A percentile compares a stretch with the other conserved stretches of the same genome.
These are phyloP conservation scores for Wiebesia pumilae DNA, from an alignment of 1,140 invertebrate species.

Conservation along the genomic window DNA sequence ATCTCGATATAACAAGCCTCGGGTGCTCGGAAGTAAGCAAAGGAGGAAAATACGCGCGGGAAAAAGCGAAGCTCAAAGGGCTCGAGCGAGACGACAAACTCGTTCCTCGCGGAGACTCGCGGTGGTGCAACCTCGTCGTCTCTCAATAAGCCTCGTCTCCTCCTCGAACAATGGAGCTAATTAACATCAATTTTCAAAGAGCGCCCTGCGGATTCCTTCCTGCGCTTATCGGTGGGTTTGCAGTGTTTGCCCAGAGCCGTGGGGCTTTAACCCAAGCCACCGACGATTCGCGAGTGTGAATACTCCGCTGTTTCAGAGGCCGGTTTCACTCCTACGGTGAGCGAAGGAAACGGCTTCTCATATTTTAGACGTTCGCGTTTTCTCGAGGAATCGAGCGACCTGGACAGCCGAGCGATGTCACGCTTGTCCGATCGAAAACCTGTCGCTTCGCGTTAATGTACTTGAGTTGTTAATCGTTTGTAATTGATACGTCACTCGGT, in stretches of 20 bases:
- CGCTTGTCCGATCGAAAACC: too few relatives aligned
- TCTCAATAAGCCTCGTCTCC: background rate
- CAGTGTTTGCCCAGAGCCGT: background rate
- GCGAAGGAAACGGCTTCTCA: background rate
- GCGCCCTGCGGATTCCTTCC: slow-evolving; percentile 25
- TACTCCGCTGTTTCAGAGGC: background rate
- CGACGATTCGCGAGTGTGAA: background rate
- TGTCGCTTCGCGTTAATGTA: too few relatives aligned
- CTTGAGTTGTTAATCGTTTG: too few relatives aligned
- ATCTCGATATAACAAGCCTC: background rate
- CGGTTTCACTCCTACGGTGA: background rate
- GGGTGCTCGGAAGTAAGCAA: background rate
- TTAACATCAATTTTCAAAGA: slow-evolving; percentile 46
- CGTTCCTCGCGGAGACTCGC: background rate
- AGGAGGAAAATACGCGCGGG: background rate
- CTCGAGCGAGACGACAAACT: background rate
- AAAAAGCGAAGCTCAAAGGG: background rate
- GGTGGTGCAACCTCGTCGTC: background rate
- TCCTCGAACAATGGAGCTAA: slow-evolving; percentile 29
- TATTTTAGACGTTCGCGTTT: background rate
- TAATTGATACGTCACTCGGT: too few relatives aligned
- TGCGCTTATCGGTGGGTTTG: background rate
- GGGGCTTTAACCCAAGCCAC: background rate
- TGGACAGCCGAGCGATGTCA: too few relatives aligned
- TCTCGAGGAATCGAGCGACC: too few relatives aligned